Base-by-base conservation (phyloP, 2,113 vertebrate species). In the Leptodactylus fuscus region DNA sequence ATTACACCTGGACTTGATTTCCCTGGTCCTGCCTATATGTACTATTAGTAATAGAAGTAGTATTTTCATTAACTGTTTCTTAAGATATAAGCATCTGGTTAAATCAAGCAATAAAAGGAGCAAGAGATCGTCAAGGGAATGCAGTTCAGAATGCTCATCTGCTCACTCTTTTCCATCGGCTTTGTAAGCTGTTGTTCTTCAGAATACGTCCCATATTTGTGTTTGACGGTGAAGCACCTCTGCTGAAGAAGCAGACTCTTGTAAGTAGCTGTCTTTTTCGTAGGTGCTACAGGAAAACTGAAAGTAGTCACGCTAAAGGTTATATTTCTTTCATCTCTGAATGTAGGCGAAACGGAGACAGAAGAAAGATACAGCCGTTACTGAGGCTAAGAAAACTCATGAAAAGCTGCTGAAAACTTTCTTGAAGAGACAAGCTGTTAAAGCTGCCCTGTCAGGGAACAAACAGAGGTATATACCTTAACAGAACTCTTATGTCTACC, bases 61-160 rank as follows among this genome's bases (percentile, higher is more conserved):
- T 69, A 34, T 90, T 91, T 91, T 81, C 86, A 93, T 96, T 93
- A 95, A 87, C 3, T 0, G 0, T 51, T 71, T 49, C 75, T 75
- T n/a, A 91, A 99, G 98, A 99, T 91, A 98, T 99, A 88, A 99
- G 98, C 85, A 99, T 99, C 90, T 99, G 98, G 98, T 91, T 99
- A 87, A 99, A 99, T 91, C 98, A 99, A 88, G 98, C 98, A 0
- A 93, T 99, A 62, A 99, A 98, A 90, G 98, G 98, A 4, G 95
- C 94, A 75, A 94, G 98, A 51, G 98, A 97, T 88, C 94, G 87
- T 5, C 92, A 96, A 0, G 96, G 97, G 27, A 93, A 95, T 88
- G 90, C 95, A 0, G 85, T 98, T 18, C 95, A 94, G 58, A 98
- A 98, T 36, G 96, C 98, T 65, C 98, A 99, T 84, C 96, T 99